A percentile compares a stretch with the other conserved stretches of the same genome.
These are phyloP conservation scores for Fregetta grallaria DNA, from an alignment of 2,113 vertebrate genomes.

Conservation along the genomic window DNA sequence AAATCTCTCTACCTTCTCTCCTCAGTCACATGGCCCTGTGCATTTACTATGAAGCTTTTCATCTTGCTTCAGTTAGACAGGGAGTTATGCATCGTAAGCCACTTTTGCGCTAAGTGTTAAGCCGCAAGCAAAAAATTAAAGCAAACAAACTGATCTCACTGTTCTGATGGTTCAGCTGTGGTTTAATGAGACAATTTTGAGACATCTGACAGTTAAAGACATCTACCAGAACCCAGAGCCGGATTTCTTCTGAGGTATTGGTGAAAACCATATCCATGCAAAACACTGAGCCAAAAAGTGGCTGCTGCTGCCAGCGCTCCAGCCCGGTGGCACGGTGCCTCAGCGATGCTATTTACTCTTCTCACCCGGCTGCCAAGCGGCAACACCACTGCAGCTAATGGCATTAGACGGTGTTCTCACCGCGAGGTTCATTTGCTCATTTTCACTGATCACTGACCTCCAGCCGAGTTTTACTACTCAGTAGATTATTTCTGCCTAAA, in stretches of 20 bases:
- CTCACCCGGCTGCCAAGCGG: background rate
- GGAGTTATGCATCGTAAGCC: background rate
- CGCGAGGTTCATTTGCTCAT: background rate
- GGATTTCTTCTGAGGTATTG: background rate
- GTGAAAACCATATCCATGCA: background rate
- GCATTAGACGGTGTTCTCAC: background rate
- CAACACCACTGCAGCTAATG: fast-evolving
- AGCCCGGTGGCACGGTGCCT: background rate
- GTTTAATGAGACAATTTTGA: background rate
- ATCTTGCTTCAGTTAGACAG: background rate
- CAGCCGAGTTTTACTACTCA: background rate
- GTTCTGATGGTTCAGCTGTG: background rate
- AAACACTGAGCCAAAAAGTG: fast-evolving
- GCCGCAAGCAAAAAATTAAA: background rate
- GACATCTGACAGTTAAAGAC: background rate
- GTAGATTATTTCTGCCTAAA: background rate
- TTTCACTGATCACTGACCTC: background rate
- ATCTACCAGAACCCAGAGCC: background rate
- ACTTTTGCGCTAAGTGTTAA: background rate
- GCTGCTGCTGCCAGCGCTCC: background rate
- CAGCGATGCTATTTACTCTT: background rate
- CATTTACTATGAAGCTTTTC: background rate
- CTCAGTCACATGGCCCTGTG: background rate
- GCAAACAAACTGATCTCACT: background rate
- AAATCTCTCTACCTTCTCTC: background rate